A percentile compares a stretch with the other conserved stretches of the same genome.
These are phyloP conservation scores for Neomorphus geoffroyi DNA, from an alignment of 2,797 vertebrate species.

Conservation along the genomic window DNA sequence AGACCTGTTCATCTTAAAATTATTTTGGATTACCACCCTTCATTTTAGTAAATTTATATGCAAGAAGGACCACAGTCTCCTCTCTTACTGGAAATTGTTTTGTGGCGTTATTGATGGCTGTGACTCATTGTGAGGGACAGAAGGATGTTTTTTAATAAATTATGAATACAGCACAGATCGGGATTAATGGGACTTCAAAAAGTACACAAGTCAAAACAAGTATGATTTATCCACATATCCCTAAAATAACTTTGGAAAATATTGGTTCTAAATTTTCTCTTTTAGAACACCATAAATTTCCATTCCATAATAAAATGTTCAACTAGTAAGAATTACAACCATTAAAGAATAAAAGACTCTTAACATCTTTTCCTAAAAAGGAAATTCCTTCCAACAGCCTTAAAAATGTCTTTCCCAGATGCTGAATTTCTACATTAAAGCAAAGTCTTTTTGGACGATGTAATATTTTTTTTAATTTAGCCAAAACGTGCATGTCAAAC, in stretches of 20 bases:
- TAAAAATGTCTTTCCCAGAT: not conserved
- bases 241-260: not conserved
- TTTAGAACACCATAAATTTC: not conserved
- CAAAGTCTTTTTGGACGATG: conserved; percentile 29
- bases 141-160: not conserved
- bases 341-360: not conserved
- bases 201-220: not conserved
- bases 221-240: not conserved
- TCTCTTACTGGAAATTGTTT: not conserved
- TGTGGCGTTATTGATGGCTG: not conserved
- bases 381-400: conserved; percentile 22
- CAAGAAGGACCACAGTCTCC: not conserved
- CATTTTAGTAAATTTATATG: not conserved
- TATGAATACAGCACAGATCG: not conserved
- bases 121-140: not conserved
- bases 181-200: not conserved
- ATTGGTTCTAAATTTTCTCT: not conserved
- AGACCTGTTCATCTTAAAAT: not conserved
- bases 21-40: not conserved
- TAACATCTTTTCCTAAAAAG: conserved; percentile 21
- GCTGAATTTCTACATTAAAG: not conserved
- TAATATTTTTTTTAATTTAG: conserved; percentile 29
- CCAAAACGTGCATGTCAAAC: conserved; percentile 22
- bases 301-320: not conserved
- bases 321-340: not conserved